A percentile compares a stretch with the other conserved stretches of the same genome.
Evolutionary conservation across 2,797 vertebrate genomes (phyloP).

Genomic region (Semaprochilodus insignis): DNA sequence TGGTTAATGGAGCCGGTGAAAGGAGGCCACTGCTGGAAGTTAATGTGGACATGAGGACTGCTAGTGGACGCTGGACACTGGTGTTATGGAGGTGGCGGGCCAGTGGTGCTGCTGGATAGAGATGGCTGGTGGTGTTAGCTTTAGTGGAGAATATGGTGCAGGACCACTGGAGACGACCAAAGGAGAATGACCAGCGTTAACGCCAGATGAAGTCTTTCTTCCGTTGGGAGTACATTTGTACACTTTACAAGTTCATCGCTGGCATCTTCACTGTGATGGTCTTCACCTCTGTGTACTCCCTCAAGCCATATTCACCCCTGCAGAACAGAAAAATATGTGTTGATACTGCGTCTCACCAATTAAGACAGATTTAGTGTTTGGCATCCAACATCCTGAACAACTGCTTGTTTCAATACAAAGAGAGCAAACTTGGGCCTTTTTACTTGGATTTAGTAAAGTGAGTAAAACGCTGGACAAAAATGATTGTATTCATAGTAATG

Average conservation of each 20-base stretch:
- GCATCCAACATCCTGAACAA: no score
- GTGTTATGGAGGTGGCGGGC: constrained; percentile 32
- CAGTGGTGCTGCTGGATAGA: constrained; percentile 39
- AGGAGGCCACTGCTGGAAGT: constrained; percentile 61
- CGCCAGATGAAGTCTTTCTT: constrained; percentile 66
- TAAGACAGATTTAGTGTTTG: no score
- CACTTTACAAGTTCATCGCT: constrained; percentile 93
- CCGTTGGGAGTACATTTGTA: constrained; percentile 49
- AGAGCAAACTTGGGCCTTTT: no score
- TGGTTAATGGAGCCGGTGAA: constrained; percentile 76
- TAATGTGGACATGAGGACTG: constrained; percentile 45
- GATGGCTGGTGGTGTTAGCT: constrained; percentile 44
- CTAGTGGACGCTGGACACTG: constrained; percentile 39
- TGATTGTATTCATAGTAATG: no score
- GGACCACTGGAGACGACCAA: constrained; percentile 42
- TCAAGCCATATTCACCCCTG: constrained; percentile 93
- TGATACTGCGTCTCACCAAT: not conserved
- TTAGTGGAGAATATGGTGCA: constrained; percentile 47
- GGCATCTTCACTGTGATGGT: constrained; percentile 97
- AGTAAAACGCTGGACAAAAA: no score
- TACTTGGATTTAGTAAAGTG: no score
- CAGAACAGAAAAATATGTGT: constrained; percentile 53
- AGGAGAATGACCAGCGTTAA: constrained; percentile 53
- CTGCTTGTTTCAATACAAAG: no score
- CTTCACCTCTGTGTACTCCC: constrained; percentile 97